Percentiles rank a stretch among this genome's conserved stretches.
Conservation (phyloP, 2,888 invertebrate species). For the Pandemis cinnamomeana region DNA sequence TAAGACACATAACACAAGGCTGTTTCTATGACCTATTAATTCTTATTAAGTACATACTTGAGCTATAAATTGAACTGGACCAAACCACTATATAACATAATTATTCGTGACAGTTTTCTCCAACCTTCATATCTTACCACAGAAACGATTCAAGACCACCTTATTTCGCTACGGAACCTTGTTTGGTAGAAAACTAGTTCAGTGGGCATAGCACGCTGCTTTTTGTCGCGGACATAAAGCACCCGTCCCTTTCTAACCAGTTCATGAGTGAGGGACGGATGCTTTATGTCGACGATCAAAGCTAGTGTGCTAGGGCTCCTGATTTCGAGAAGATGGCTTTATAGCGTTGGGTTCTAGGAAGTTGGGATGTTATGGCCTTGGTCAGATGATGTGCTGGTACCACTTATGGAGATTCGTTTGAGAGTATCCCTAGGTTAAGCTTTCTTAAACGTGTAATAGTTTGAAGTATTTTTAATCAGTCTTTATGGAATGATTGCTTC, state of each 20-base stretch:
- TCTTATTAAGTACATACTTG: too few relatives aligned
- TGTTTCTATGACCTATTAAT: too few relatives aligned
- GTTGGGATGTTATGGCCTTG: not conserved
- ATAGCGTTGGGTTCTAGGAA: not conserved
- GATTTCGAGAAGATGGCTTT: conserved; percentile 3
- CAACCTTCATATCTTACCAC: conserved; percentile 24
- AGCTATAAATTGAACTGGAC: not conserved
- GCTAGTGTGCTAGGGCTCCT: not conserved
- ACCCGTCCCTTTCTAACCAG: not conserved
- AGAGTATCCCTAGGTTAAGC: not conserved
- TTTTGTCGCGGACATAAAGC: not conserved
- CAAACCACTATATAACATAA: not conserved
- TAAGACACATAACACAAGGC: too few relatives aligned
- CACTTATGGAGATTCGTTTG: not conserved
- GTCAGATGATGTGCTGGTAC: not conserved
- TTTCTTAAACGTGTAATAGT: too few relatives aligned
- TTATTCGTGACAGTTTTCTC: conserved; percentile 27
- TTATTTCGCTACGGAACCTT: conserved; percentile 20
- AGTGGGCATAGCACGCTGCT: not conserved
- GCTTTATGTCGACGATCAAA: not conserved
- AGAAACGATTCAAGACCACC: conserved; percentile 21
- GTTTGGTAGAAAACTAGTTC: conserved; percentile 20
- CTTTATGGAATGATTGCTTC: too few relatives aligned
- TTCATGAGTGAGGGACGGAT: not conserved
- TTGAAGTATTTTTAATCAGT: too few relatives aligned